These are phyloP conservation scores for Hypotaenidia okinawae DNA, from an alignment of 2,797 vertebrate genomes.

Conservation along the genomic window DNA sequence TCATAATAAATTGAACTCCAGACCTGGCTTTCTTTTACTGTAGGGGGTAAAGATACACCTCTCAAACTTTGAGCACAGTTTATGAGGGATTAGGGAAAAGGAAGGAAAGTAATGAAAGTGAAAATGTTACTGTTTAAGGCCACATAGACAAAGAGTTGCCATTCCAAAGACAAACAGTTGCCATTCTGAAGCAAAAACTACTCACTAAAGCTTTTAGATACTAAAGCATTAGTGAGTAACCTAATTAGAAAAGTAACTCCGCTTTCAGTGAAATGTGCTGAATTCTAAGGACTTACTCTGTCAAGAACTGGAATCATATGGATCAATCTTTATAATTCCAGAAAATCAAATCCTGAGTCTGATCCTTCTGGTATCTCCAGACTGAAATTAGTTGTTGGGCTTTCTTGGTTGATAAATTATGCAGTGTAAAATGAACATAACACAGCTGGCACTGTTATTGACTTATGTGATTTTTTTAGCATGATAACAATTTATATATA, in stretches of 20 bases:
- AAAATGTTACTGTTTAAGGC: background rate
- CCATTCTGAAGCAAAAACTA: background rate
- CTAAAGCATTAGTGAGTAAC: background rate
- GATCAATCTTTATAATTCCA: background rate
- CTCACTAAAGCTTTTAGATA: background rate
- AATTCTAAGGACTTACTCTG: background rate
- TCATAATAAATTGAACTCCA: slow-evolving; percentile 3
- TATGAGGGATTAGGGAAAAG: background rate
- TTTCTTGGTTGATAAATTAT: background rate
- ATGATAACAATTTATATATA: background rate
- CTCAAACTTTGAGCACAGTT: background rate
- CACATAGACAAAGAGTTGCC: background rate
- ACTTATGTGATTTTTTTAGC: background rate
- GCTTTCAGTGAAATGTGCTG: background rate
- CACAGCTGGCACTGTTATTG: background rate
- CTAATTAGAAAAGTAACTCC: background rate
- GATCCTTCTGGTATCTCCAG: background rate
- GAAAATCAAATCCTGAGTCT: background rate
- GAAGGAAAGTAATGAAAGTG: background rate
- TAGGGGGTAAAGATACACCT: background rate
- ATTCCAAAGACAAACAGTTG: background rate
- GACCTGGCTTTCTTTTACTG: background rate
- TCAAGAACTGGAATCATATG: background rate
- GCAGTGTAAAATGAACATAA: background rate
- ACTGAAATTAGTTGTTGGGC: background rate